These are phyloP conservation scores for Phenacoccus solenopsis DNA, from an alignment of 1,140 invertebrate species.

Conservation along the genomic window DNA sequence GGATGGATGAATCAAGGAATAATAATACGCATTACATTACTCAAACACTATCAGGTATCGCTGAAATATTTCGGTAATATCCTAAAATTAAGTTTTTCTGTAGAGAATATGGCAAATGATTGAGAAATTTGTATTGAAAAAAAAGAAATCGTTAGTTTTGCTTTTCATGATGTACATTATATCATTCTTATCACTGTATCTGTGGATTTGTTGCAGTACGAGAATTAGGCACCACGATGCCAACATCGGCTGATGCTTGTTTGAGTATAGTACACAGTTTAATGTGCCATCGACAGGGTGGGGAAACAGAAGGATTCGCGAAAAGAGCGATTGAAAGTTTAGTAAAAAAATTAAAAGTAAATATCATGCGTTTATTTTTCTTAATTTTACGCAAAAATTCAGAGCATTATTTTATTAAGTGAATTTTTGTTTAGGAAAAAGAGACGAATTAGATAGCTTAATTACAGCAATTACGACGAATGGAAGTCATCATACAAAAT, in stretches of 20 bases:
- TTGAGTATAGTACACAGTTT: slow-evolving; percentile 89
- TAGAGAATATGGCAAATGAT: too few relatives aligned
- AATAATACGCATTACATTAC: too few relatives aligned
- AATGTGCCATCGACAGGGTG: slow-evolving; percentile 92
- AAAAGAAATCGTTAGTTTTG: too few relatives aligned
- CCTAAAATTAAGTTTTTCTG: too few relatives aligned
- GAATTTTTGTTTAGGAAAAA: slow-evolving; percentile 52
- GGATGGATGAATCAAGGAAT: too few relatives aligned
- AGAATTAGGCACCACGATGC: too few relatives aligned
- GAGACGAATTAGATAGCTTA: slow-evolving; percentile 89
- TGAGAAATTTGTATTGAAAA: too few relatives aligned
- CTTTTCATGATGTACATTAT: too few relatives aligned
- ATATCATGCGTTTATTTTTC: neutral
- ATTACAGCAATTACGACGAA: slow-evolving; percentile 94
- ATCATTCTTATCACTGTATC: too few relatives aligned
- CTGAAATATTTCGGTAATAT: too few relatives aligned
- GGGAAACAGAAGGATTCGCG: slow-evolving; percentile 83
- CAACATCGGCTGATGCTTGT: slow-evolving; percentile 88
- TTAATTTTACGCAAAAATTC: neutral
- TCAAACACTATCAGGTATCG: too few relatives aligned
- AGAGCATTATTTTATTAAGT: neutral
- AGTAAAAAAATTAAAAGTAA: slow-evolving; percentile 81
- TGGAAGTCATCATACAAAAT: slow-evolving; percentile 90
- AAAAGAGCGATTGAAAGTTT: slow-evolving; percentile 91
- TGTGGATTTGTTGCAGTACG: too few relatives aligned